Conservation (phyloP, 2,888 invertebrate species). For the Trisateles emortualis region DNA sequence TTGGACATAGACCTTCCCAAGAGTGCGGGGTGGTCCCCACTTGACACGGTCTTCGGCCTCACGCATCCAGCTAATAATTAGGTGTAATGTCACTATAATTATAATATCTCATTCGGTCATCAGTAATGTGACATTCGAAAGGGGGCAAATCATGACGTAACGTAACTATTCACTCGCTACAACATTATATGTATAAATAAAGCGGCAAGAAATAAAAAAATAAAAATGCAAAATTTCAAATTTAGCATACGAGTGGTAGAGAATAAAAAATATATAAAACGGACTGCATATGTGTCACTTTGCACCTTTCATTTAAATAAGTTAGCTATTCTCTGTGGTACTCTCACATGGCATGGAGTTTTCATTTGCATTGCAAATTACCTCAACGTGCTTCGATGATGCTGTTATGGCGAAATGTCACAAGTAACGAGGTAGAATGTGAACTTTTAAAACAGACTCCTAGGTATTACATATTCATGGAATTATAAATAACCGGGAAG, state of each 20-base stretch:
- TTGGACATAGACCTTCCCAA: too few species aligned
- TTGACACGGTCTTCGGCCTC: too few species aligned
- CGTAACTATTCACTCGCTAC: too few species aligned
- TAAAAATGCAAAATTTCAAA: neutral
- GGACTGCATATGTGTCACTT: constrained; percentile 23
- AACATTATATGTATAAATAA: too few species aligned
- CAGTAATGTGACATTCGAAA: too few species aligned
- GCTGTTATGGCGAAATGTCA: constrained; percentile 26
- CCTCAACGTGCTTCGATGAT: constrained; percentile 30
- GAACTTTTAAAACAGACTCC: constrained; percentile 6
- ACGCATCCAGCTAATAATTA: too few species aligned
- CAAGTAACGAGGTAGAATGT: constrained; percentile 10
- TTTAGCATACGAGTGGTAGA: neutral
- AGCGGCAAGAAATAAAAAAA: too few species aligned
- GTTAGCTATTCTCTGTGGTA: constrained; percentile 34
- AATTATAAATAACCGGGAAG: neutral
- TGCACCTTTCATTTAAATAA: constrained; percentile 39
- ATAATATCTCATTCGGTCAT: too few species aligned
- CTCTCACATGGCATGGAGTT: constrained; percentile 12
- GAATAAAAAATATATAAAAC: constrained; percentile 20
- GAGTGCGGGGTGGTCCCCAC: too few species aligned
- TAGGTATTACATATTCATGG: neutral
- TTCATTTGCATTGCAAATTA: constrained; percentile 65
- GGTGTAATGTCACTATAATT: too few species aligned
- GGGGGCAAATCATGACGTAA: too few species aligned